These are phyloP conservation scores for Sylvilagus floridanus DNA, from an alignment of 2,797 vertebrate species.

Conservation along the genomic window DNA sequence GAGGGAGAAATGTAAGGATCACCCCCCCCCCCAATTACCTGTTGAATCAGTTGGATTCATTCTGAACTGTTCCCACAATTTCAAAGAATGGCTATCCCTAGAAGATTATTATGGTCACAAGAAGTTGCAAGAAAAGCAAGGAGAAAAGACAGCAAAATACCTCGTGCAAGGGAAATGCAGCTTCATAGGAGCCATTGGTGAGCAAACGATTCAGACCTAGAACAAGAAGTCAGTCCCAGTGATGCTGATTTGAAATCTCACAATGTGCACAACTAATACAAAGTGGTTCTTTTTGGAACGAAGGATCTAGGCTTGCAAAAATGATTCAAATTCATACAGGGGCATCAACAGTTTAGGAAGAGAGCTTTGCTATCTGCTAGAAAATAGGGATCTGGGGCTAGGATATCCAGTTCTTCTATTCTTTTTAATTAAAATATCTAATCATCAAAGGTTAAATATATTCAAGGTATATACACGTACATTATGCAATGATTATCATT, in stretches of 20 bases:
- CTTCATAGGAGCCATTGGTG: constrained; percentile 96
- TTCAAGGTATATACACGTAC: neutral
- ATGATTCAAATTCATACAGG: neutral
- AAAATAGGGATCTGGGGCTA: neutral
- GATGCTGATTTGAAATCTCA: neutral
- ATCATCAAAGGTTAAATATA: neutral
- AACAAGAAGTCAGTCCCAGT: constrained; percentile 64
- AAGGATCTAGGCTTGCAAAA: neutral
- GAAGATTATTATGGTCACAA: constrained; percentile 15
- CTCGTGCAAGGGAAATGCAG: constrained; percentile 97
- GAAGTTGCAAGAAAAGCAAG: neutral
- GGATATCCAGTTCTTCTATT: neutral
- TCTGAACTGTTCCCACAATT: neutral
- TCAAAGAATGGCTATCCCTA: neutral
- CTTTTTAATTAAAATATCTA: neutral
- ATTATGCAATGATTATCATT: neutral
- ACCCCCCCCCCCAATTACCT: neutral
- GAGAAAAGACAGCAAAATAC: constrained; percentile 86
- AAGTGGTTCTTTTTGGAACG: neutral
- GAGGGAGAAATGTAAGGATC: neutral
- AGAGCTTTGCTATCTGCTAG: neutral
- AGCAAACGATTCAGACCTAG: constrained; percentile 95
- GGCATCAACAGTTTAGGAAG: neutral
- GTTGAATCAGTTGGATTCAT: neutral
- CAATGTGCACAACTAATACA: neutral